A percentile compares a stretch with the other conserved stretches of the same genome.
Conservation (phyloP, 2,888 invertebrate species). For the Liposcelis brunnea region DNA sequence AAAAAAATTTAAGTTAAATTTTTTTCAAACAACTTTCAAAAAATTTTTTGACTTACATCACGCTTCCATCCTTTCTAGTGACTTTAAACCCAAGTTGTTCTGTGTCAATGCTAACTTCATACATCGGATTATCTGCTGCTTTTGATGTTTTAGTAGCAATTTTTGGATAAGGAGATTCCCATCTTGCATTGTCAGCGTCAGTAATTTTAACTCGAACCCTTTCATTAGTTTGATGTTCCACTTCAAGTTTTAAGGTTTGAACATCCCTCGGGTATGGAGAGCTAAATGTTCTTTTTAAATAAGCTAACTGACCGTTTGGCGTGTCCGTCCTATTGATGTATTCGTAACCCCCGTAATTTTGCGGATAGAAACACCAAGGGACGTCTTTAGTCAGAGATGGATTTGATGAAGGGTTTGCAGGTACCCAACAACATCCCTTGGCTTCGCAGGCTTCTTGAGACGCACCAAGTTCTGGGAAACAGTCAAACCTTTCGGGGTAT, state of each 20-base stretch:
- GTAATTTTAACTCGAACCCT: constrained; percentile 46
- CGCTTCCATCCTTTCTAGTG: neutral
- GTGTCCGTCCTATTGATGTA: constrained; percentile 41
- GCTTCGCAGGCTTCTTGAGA: constrained; percentile 15
- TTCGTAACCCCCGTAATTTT: constrained; percentile 42
- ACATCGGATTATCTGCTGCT: constrained; percentile 24
- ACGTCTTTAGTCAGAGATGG: constrained; percentile 22
- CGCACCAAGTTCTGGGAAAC: constrained; percentile 17
- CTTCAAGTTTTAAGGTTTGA: constrained; percentile 36
- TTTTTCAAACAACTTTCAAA: no score
- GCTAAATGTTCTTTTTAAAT: constrained; percentile 32
- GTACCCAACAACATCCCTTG: constrained; percentile 18
- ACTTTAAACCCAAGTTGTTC: neutral
- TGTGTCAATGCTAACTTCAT: neutral
- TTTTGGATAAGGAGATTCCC: neutral
- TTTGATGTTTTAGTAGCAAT: constrained; percentile 27
- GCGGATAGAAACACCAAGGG: constrained; percentile 57
- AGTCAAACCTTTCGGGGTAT: constrained; percentile 17
- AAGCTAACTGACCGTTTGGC: constrained; percentile 37
- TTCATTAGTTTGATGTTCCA: constrained; percentile 40
- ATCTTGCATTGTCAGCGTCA: neutral
- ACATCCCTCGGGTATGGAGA: constrained; percentile 49
- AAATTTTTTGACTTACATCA: neutral
- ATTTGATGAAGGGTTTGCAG: neutral
- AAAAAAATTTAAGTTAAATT: no score